These are phyloP conservation scores for Lepidurus apus DNA, from an alignment of 1,140 invertebrate genomes.

Conservation along the genomic window DNA sequence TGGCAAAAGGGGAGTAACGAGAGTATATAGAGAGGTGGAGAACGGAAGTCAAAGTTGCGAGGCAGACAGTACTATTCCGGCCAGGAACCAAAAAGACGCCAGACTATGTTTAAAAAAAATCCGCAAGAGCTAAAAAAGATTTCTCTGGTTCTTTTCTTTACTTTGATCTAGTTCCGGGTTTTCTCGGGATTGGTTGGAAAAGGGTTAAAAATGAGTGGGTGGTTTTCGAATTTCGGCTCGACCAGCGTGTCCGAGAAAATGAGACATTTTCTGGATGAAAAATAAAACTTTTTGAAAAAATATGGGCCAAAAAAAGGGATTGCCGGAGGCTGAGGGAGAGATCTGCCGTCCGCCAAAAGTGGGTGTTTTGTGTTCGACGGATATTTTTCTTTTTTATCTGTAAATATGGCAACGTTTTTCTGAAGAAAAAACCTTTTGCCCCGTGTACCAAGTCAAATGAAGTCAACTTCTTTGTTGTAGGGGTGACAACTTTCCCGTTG, in stretches of 20 bases:
- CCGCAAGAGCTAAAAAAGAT: neutral
- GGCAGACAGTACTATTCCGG: neutral
- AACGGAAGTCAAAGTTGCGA: slow-evolving; percentile 8
- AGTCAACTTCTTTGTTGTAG: neutral
- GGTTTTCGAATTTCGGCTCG: no score
- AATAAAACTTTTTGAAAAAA: no score
- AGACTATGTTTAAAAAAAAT: neutral
- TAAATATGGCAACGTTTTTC: neutral
- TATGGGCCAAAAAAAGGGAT: no score
- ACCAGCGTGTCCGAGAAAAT: no score
- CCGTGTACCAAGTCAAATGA: slow-evolving; percentile 21
- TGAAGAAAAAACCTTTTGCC: neutral
- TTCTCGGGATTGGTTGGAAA: no score
- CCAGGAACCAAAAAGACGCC: slow-evolving; percentile 12
- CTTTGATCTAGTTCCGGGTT: no score
- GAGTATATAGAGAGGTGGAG: neutral
- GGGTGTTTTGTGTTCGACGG: no score
- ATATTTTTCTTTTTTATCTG: neutral
- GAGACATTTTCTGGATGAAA: no score
- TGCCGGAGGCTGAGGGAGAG: no score
- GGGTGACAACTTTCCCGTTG: slow-evolving; percentile 6
- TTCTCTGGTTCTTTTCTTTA: neutral
- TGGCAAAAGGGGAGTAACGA: slow-evolving; percentile 11
- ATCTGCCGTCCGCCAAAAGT: no score
- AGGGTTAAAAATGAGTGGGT: no score